A percentile compares a stretch with the other conserved stretches of the same genome.
Evolutionary conservation across 2,113 vertebrate species (phyloP).

Genomic region (Nothobranchius furzeri): DNA sequence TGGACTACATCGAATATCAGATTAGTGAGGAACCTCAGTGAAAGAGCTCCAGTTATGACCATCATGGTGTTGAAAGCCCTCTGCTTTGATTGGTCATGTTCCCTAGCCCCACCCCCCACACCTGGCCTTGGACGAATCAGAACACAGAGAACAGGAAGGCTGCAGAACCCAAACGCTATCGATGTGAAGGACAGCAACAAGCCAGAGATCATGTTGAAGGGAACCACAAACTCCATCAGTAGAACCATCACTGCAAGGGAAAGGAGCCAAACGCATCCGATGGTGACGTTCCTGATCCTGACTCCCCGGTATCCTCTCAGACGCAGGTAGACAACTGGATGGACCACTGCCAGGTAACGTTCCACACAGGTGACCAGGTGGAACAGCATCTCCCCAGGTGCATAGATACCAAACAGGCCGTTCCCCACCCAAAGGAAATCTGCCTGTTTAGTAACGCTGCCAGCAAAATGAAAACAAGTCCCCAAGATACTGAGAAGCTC

Average conservation of each 20-base stretch:
- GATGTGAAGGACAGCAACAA: background rate
- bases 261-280: constrained; percentile 14
- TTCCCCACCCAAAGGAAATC: background rate
- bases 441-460: accelerated
- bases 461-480: background rate
- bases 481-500: background rate
- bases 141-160: constrained; percentile 4
- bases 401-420: background rate
- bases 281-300: constrained; percentile 11
- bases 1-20: background rate
- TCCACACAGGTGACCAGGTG: constrained; percentile 28
- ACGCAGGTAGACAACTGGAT: constrained; percentile 29
- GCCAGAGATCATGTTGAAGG: background rate
- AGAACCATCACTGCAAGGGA: background rate
- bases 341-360: constrained; percentile 12
- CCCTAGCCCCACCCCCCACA: background rate
- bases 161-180: background rate
- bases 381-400: background rate
- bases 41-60: constrained; percentile 1
- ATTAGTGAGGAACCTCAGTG: background rate
- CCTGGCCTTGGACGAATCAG: constrained; percentile 5
- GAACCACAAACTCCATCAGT: accelerated
- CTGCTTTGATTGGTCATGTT: constrained; percentile 10
- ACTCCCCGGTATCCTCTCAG: background rate
- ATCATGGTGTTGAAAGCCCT: constrained; percentile 14